Percentiles rank a stretch among this genome's conserved stretches.
phyloP scores from a whole-genome alignment of 2,113 vertebrate species.

The Tympanuchus pallidicinctus region DNA sequence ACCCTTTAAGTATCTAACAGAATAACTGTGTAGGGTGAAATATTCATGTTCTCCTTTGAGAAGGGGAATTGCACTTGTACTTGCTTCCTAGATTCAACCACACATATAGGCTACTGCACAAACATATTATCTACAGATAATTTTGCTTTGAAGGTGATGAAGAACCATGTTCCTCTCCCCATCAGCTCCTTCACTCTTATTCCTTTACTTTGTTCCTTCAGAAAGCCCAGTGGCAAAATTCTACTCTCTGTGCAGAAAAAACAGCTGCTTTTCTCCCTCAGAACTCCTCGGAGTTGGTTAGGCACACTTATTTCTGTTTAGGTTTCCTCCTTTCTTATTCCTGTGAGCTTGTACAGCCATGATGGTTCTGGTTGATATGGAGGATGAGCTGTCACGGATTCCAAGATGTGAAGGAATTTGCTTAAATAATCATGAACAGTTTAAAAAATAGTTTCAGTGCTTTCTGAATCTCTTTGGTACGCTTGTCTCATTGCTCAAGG shows the following conservation, averaged over 20 bases:
- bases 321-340: not conserved
- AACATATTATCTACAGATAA: not conserved
- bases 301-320: not conserved
- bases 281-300: not conserved
- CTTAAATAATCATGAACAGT: not conserved
- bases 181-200: not conserved
- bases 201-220: not conserved
- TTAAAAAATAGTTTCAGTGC: not conserved
- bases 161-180: rapidly evolving
- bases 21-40: not conserved
- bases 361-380: not conserved
- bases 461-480: not conserved
- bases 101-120: not conserved
- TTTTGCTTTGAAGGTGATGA: not conserved
- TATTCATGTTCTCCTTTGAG: not conserved
- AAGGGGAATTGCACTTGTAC: not conserved
- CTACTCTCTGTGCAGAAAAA: not conserved
- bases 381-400: not conserved
- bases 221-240: not conserved
- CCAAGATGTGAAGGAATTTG: not conserved
- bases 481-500: not conserved
- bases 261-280: rapidly evolving
- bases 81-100: rapidly evolving
- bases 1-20: not conserved
- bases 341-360: not conserved